Evolutionary conservation across 2,888 invertebrate species (phyloP), one percentile per base, ranked within the genome.

Genomic region (Pristionchus japonicus): DNA sequence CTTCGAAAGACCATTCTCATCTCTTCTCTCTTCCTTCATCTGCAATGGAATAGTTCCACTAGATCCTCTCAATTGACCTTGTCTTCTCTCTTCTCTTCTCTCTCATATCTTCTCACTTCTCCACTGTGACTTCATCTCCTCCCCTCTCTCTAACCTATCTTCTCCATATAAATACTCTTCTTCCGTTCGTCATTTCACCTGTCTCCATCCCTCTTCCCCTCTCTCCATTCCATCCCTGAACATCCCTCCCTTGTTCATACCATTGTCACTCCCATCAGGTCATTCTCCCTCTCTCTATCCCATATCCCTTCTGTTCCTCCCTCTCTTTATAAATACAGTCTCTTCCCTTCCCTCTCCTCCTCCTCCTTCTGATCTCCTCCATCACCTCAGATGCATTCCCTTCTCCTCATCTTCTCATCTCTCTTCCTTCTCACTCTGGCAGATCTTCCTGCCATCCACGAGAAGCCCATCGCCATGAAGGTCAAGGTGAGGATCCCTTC

Each of bases 391-490:
- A 83, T 83, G 82, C 6, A 13, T 34, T 83, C 82, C n/a, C 85
- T 85, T 34, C 52, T 57, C n/a, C 85, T 85, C 27, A 27, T 85
- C n/a, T 40, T 85, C n/a, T 40, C 64, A 0, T 64, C 85, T 31
- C 61, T 85, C n/a, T 64, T 85, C 85, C 17, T 64, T 40, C 64
- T 47, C 37, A 40, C 85, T 47, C 57, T 85, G 61, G 85, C 85
- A 15, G 85, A 85, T 64, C 85, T 85, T 20, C 85, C 85, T 40
- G 61, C 85, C n/a, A 52, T 85, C n/a, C 85, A 85, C 85, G 85
- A 85, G 85, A 85, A 85, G 43, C 40, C 64, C 37, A 43, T 64
- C 40, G 3, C n/a, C 15, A 64, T 64, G 13, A 61, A 40, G 13
- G 52, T 85, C 2, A 47, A 23, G 27, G 85, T 85, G 61, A 64